These are phyloP conservation scores for Psittacula echo DNA, from an alignment of 2,797 vertebrate genomes.

Conservation along the genomic window DNA sequence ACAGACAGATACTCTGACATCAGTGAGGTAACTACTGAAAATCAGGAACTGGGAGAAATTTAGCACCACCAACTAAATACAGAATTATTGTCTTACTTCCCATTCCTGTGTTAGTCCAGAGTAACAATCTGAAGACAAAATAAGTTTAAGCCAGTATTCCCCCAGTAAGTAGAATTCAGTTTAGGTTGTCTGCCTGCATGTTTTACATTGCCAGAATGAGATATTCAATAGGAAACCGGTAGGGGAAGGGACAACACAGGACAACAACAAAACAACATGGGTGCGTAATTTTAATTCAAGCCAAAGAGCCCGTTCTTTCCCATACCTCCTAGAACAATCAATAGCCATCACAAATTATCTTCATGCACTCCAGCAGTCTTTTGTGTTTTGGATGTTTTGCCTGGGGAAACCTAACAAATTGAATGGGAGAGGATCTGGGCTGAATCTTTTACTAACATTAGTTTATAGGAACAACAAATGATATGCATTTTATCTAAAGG, in stretches of 20 bases:
- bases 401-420: neutral
- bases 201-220: neutral
- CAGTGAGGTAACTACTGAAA: neutral
- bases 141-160: neutral
- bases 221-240: neutral
- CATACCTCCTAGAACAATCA: neutral
- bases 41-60: neutral
- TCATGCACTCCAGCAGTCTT: neutral
- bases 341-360: neutral
- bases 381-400: neutral
- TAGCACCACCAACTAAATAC: neutral
- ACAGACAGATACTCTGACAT: slow-evolving; percentile 22
- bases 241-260: neutral
- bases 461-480: neutral
- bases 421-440: neutral
- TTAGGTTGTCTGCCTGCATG: neutral
- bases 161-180: neutral
- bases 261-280: neutral
- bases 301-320: neutral
- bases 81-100: neutral
- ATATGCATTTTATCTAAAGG: neutral
- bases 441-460: neutral
- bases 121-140: neutral
- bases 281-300: neutral
- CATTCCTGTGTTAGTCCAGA: neutral